Conservation (phyloP, 1,140 invertebrate genomes). For the Parasteatoda tepidariorum region DNA sequence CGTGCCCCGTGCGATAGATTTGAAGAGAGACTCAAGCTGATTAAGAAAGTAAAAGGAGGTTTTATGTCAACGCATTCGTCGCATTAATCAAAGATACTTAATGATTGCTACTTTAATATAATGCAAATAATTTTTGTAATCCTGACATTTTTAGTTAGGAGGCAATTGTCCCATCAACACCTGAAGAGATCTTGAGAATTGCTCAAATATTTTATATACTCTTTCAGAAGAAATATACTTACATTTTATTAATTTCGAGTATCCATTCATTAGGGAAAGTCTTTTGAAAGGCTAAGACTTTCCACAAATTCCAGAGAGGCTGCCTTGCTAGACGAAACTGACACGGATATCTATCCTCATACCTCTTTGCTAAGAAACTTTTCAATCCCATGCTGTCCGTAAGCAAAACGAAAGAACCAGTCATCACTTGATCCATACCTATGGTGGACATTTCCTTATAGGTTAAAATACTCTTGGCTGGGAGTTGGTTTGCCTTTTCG, state of each 20-base stretch:
- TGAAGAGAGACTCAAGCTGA: too few species aligned
- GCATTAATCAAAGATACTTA: too few species aligned
- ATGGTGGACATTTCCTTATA: constrained; percentile 22
- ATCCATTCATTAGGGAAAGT: constrained; percentile 6
- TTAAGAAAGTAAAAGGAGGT: too few species aligned
- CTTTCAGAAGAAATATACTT: too few species aligned
- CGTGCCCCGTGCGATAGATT: too few species aligned
- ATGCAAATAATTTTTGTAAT: too few species aligned
- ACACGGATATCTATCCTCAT: constrained; percentile 1
- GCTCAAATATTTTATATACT: too few species aligned
- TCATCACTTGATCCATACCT: constrained; percentile 16
- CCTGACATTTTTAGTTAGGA: too few species aligned
- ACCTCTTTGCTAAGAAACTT: background rate
- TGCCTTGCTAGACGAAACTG: constrained; percentile 6
- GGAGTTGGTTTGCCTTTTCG: background rate
- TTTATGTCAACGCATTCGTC: too few species aligned
- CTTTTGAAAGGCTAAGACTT: background rate
- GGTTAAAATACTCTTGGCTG: background rate
- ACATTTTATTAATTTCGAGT: constrained; percentile 1
- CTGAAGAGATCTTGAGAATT: too few species aligned
- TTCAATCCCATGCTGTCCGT: constrained; percentile 29
- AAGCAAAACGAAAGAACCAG: background rate
- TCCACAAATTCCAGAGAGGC: background rate
- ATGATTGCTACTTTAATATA: too few species aligned
- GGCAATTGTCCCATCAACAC: too few species aligned